Evolutionary conservation across 2,888 invertebrate genomes (phyloP).

Genomic region (Drosophila differens): DNA sequence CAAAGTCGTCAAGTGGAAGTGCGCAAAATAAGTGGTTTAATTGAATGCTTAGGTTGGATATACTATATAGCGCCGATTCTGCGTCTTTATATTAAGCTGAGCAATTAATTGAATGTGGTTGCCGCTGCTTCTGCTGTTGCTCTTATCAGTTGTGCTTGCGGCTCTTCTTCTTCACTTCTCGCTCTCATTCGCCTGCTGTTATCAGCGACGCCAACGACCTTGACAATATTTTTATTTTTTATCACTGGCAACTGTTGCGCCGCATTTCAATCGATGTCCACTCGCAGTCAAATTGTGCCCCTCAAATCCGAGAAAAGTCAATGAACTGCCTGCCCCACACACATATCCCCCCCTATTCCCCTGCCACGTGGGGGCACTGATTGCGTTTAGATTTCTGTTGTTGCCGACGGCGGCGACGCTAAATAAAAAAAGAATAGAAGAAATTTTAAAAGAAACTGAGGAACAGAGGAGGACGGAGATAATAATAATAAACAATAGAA

Average conservation of each 20-base stretch:
- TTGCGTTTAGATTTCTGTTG: constrained; percentile 38
- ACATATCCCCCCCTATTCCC: neutral
- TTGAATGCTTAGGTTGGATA: neutral
- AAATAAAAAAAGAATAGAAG: neutral
- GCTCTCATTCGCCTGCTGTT: constrained; percentile 17
- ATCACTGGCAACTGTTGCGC: constrained; percentile 70
- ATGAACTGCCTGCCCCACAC: constrained; percentile 36
- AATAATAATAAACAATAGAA: constrained; percentile 11
- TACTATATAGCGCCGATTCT: neutral
- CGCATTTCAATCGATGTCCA: constrained; percentile 64
- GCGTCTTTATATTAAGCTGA: neutral
- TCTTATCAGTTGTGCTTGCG: constrained; percentile 25
- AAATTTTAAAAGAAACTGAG: neutral
- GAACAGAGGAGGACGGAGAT: neutral
- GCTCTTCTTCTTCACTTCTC: constrained; percentile 22
- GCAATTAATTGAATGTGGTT: neutral
- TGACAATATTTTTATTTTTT: constrained; percentile 56
- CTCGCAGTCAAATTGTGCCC: constrained; percentile 21
- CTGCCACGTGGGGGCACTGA: constrained; percentile 27
- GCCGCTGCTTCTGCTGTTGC: constrained; percentile 6
- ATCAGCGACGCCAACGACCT: constrained; percentile 64
- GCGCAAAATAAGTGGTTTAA: neutral
- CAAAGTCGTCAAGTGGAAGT: constrained; percentile 1
- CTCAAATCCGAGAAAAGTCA: constrained; percentile 43
- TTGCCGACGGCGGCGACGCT: constrained; percentile 29